Percentiles rank a stretch among this genome's conserved stretches.
These are phyloP conservation scores for Nestor notabilis DNA, from an alignment of 2,113 vertebrate species.

Conservation along the genomic window DNA sequence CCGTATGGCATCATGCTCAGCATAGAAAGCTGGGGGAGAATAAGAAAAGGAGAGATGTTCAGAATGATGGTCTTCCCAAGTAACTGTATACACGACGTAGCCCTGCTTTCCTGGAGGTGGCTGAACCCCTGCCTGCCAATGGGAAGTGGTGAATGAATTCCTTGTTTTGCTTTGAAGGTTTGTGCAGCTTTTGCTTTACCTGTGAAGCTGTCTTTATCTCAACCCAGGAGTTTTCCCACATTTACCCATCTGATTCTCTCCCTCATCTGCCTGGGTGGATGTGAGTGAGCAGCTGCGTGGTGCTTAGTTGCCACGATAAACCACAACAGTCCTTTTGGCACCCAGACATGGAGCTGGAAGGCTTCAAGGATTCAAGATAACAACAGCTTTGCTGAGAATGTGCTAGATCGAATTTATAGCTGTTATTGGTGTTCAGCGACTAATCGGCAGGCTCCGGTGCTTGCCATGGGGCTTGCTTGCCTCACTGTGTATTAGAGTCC, in stretches of 20 bases:
- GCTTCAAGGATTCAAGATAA: no score
- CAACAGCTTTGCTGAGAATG: neutral
- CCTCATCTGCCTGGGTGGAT: no score
- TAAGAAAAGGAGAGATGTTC: neutral
- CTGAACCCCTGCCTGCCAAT: neutral
- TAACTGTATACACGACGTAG: fast-evolving
- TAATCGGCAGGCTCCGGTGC: neutral
- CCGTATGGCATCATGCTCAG: neutral
- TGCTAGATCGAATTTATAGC: neutral
- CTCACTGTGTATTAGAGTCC: neutral
- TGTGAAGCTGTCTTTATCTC: neutral
- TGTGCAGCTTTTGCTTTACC: neutral
- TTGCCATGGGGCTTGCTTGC: neutral
- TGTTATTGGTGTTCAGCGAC: neutral
- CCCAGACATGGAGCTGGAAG: neutral
- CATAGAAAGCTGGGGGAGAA: neutral
- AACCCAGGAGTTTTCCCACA: neutral
- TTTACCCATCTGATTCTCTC: neutral
- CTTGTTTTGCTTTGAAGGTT: neutral
- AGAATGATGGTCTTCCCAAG: neutral
- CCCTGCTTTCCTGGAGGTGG: neutral
- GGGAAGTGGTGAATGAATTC: neutral
- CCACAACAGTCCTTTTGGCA: neutral
- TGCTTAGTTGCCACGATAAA: neutral
- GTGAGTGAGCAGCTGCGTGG: fast-evolving